Evolutionary conservation across 2,888 invertebrate genomes (phyloP).

Genomic region (Lamellibrachia columna): DNA sequence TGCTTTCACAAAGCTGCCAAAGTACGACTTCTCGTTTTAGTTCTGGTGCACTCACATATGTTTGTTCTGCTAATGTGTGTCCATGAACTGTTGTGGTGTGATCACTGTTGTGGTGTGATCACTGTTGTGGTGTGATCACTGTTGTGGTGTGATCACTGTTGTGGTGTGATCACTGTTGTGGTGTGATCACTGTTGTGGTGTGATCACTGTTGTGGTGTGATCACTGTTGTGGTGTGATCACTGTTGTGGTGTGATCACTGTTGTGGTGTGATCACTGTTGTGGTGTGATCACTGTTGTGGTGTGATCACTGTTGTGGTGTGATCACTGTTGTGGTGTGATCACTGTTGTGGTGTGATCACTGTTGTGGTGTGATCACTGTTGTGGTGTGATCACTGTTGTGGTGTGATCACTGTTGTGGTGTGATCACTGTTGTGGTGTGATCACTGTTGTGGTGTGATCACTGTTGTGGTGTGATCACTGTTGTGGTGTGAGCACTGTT

Average conservation of each 20-base stretch:
- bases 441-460: neutral
- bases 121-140: neutral
- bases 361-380: neutral
- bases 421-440: neutral
- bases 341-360: neutral
- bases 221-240: neutral
- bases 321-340: too few relatives aligned
- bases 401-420: too few relatives aligned
- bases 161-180: too few relatives aligned
- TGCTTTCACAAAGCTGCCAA: conserved; percentile 88
- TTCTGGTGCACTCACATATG: neutral
- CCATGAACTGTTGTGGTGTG: neutral
- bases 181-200: too few relatives aligned
- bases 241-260: neutral
- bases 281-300: neutral
- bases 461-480: neutral
- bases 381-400: too few relatives aligned
- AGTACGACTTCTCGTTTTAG: conserved; percentile 69
- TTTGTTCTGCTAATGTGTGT: neutral
- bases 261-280: neutral
- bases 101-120: neutral
- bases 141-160: too few relatives aligned
- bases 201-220: too few relatives aligned
- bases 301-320: too few relatives aligned
- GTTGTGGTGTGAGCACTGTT: too few relatives aligned